Percentiles rank a stretch among this genome's conserved stretches.
phyloP scores from a whole-genome alignment of 2,113 vertebrate genomes.

The Pampusana beccarii region DNA sequence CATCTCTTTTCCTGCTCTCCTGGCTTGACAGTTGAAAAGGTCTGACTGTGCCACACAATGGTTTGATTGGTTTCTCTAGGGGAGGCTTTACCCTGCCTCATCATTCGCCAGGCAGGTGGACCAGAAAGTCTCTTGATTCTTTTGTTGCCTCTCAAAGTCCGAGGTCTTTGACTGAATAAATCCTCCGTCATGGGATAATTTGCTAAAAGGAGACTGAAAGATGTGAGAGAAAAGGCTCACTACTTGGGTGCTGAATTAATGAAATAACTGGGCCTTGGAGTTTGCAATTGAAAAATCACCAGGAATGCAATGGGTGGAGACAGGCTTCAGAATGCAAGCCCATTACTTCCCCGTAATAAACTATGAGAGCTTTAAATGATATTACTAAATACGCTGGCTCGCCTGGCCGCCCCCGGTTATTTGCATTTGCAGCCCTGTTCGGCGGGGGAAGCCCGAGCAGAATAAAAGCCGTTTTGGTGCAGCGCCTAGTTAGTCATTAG shows the following conservation, averaged over 20 bases:
- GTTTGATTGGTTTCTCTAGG: conserved; percentile 98
- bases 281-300: conserved; percentile 86
- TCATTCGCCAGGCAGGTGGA: conserved; percentile 98
- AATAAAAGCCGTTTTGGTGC: conserved; percentile 71
- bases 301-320: conserved; percentile 84
- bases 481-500: conserved; percentile 91
- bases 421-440: conserved; percentile 70
- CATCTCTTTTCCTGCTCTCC: conserved; percentile 91
- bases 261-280: conserved; percentile 82
- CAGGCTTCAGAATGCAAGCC: conserved; percentile 69
- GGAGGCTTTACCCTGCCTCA: conserved; percentile 90
- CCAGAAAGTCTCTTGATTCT: conserved; percentile 98
- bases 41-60: conserved; percentile 98
- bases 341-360: conserved; percentile 73
- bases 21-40: conserved; percentile 98
- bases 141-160: conserved; percentile 94
- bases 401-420: conserved; percentile 47
- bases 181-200: conserved; percentile 98
- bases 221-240: conserved; percentile 81
- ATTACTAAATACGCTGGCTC: conserved; percentile 48
- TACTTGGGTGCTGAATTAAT: conserved; percentile 88
- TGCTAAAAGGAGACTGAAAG: conserved; percentile 88
- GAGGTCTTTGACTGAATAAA: conserved; percentile 92
- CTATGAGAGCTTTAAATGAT: conserved; percentile 69
- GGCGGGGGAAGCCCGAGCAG: conserved; percentile 59